A percentile compares a stretch with the other conserved stretches of the same genome.
Conservation (phyloP, 2,113 vertebrate genomes). For the western clawed frog (Xenopus tropicalis) region UCB_Xtro_10.0 CM004445.2:112577001-112577500, state of each 20-base stretch:
- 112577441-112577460: too few relatives aligned
- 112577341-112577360: too few relatives aligned
- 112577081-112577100: conserved; percentile 22
- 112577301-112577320: neutral
- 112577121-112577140: conserved; percentile 33
- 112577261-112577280: conserved; percentile 9
- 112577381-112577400: too few relatives aligned
- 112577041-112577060: conserved; percentile 19
- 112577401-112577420: too few relatives aligned
- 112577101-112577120: conserved; percentile 30
- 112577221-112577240: conserved; percentile 16
- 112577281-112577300: conserved; percentile 9
- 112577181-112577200: conserved; percentile 24
- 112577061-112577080: conserved; percentile 12
- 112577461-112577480: too few relatives aligned
- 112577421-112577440: too few relatives aligned
- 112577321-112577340: too few relatives aligned
- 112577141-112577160: conserved; percentile 28
- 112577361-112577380: too few relatives aligned
- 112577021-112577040: conserved; percentile 25
- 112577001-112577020: conserved; percentile 31
- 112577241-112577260: neutral
- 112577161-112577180: conserved; percentile 33
- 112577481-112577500: too few relatives aligned
- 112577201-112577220: conserved; percentile 9